These are phyloP conservation scores for Sebastolobus alascanus DNA, from an alignment of 2,797 vertebrate genomes.

Conservation along the genomic window DNA sequence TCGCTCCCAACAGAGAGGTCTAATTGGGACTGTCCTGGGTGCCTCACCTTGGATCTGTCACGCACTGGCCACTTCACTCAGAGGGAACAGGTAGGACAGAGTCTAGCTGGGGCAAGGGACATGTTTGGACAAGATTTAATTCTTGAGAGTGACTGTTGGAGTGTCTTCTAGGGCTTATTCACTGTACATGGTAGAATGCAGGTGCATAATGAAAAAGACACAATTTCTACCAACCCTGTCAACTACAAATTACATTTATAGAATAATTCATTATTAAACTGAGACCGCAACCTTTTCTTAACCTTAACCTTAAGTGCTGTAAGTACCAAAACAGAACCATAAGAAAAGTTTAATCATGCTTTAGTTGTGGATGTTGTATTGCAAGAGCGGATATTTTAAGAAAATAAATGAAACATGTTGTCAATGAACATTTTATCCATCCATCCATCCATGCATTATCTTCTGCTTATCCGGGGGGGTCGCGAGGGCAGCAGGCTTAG, in stretches of 20 bases:
- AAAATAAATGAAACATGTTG: too few species aligned
- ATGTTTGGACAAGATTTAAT: neutral
- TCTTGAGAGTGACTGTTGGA: neutral
- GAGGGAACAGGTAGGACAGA: constrained; percentile 22
- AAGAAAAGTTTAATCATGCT: neutral
- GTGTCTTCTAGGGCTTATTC: neutral
- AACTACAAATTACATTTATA: neutral
- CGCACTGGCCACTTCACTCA: constrained; percentile 28
- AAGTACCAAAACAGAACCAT: neutral
- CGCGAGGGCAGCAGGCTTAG: too few species aligned
- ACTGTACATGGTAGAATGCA: neutral
- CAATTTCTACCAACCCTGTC: neutral
- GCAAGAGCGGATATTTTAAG: too few species aligned
- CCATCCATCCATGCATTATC: too few species aligned
- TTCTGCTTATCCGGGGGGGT: too few species aligned
- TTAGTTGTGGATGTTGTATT: too few species aligned
- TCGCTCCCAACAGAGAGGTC: constrained; percentile 63
- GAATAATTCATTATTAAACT: neutral
- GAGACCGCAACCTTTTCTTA: neutral
- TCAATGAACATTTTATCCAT: too few species aligned
- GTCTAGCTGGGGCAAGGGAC: neutral
- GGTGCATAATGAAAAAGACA: neutral
- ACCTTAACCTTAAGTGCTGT: neutral
- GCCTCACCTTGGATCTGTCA: constrained; percentile 64
- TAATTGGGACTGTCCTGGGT: constrained; percentile 69